Conservation (phyloP, 2,888 invertebrate genomes). For the Melipona beecheii region DNA sequence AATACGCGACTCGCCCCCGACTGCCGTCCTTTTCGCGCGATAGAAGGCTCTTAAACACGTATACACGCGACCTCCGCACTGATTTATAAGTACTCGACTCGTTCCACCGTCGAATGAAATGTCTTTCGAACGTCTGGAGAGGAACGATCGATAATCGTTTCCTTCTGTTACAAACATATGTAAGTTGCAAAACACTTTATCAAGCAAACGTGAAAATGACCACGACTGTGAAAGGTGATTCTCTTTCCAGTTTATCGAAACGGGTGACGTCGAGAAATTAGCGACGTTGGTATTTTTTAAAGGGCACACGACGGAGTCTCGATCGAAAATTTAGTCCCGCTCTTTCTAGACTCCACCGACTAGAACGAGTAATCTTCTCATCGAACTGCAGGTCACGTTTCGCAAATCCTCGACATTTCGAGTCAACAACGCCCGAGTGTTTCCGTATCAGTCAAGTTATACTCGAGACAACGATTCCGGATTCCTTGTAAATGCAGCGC, state of each 20-base stretch:
- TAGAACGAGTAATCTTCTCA: background rate
- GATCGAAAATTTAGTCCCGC: background rate
- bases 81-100: background rate
- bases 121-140: background rate
- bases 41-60: background rate
- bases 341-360: background rate
- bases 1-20: conserved; percentile 10
- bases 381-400: background rate
- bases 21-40: background rate
- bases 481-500: background rate
- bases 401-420: background rate
- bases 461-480: background rate
- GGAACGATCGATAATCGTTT: background rate
- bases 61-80: background rate
- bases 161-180: too few species aligned
- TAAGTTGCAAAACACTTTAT: background rate
- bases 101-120: background rate
- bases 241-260: background rate
- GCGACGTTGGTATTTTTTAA: background rate
- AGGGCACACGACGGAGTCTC: background rate
- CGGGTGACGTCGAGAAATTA: background rate
- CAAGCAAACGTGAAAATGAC: background rate
- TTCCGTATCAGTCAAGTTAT: conserved; percentile 2
- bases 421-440: background rate
- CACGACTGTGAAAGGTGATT: background rate